phyloP scores from a whole-genome alignment of 1,140 invertebrate genomes.

The Drosophila sproati region DNA sequence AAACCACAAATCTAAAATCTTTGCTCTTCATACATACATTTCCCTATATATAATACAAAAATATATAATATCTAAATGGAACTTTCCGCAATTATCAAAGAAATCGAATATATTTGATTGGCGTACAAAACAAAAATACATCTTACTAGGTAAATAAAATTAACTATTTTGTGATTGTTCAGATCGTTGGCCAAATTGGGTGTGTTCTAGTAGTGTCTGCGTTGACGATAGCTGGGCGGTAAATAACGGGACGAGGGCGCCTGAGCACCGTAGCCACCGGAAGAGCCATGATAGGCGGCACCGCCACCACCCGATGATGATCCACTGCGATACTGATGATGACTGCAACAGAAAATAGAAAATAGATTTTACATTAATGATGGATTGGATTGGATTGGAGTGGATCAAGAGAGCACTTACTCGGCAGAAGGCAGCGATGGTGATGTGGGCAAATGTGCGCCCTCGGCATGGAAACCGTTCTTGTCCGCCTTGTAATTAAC shows the following conservation, averaged over 20 bases:
- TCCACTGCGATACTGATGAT: slow-evolving; percentile 44
- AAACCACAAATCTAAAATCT: background rate
- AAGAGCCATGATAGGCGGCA: slow-evolving; percentile 53
- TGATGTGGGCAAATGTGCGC: slow-evolving; percentile 92
- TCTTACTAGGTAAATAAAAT: slow-evolving; percentile 6
- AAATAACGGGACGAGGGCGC: slow-evolving; percentile 58
- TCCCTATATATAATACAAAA: no score
- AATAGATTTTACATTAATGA: background rate
- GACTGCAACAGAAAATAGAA: slow-evolving; percentile 6
- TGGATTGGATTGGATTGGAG: no score
- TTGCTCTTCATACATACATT: no score
- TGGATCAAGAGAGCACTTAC: slow-evolving; percentile 68
- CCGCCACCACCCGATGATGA: slow-evolving; percentile 40
- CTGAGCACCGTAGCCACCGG: slow-evolving; percentile 27
- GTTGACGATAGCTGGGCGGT: slow-evolving; percentile 68
- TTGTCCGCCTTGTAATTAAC: slow-evolving; percentile 89
- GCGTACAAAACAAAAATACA: slow-evolving; percentile 10
- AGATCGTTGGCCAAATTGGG: background rate
- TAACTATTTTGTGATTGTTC: slow-evolving; percentile 2
- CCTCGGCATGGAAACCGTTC: slow-evolving; percentile 87
- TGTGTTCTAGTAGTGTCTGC: slow-evolving; percentile 55
- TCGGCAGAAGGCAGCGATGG: slow-evolving; percentile 85
- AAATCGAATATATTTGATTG: slow-evolving; percentile 20
- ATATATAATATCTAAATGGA: background rate
- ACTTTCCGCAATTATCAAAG: background rate